A percentile compares a stretch with the other conserved stretches of the same genome.
phyloP scores from a whole-genome alignment of 1,140 invertebrate species.

The Agrypnia vestita region DNA sequence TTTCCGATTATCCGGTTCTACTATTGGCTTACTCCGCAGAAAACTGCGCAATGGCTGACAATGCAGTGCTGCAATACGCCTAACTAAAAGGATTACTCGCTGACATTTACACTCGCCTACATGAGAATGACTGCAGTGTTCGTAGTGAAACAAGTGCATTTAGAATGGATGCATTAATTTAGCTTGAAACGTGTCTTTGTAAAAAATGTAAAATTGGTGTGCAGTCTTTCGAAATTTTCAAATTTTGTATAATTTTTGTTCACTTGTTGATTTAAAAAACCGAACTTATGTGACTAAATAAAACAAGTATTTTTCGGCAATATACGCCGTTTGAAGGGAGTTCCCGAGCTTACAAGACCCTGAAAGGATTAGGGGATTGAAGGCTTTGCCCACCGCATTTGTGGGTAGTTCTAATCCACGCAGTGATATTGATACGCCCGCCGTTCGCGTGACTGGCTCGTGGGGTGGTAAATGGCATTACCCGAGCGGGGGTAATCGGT shows the following conservation, averaged over 20 bases:
- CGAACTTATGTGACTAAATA: no score
- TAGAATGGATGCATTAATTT: no score
- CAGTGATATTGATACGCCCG: constrained; percentile 53
- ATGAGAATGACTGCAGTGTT: no score
- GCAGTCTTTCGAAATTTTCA: no score
- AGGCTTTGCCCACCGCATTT: constrained; percentile 17
- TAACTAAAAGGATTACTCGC: not conserved
- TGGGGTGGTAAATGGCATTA: constrained; percentile 49
- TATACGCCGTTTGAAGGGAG: not conserved
- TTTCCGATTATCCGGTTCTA: constrained; percentile 6
- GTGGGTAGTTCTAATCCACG: constrained; percentile 45
- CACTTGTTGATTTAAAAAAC: no score
- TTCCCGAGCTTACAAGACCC: constrained; percentile 35
- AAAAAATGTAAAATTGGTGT: no score
- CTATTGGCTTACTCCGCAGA: not conserved
- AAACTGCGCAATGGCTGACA: constrained; percentile 7
- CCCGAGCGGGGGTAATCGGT: constrained; percentile 56
- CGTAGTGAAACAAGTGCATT: no score
- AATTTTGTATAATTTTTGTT: no score
- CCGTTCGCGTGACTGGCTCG: constrained; percentile 37
- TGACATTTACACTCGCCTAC: no score
- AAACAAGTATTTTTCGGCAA: not conserved
- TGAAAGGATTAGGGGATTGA: constrained; percentile 43
- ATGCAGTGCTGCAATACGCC: constrained; percentile 13
- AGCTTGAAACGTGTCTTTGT: no score